phyloP scores from a whole-genome alignment of 2,797 vertebrate genomes.

The Scomberomorus guttatus region DNA sequence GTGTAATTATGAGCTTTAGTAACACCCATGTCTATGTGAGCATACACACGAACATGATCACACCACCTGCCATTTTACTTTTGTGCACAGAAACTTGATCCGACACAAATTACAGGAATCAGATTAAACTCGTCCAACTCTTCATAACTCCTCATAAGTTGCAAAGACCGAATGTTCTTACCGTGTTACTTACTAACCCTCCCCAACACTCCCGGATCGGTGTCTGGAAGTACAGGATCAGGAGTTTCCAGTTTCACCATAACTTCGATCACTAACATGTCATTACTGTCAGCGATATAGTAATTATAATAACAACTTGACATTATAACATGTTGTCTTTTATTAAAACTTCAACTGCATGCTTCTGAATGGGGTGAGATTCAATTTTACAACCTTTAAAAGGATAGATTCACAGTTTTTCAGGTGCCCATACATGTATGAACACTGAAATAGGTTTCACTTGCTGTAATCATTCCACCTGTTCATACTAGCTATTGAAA shows the following conservation, averaged over 20 bases:
- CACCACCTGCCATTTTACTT: conserved; percentile 68
- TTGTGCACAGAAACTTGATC: conserved; percentile 54
- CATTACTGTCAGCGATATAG: conserved; percentile 18
- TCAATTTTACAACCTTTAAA: not conserved
- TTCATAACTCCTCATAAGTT: conserved; percentile 32
- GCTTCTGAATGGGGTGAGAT: not conserved
- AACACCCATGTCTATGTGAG: conserved; percentile 60
- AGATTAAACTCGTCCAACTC: conserved; percentile 57
- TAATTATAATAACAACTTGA: not conserved
- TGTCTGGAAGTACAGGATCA: not conserved
- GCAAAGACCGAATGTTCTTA: conserved; percentile 33
- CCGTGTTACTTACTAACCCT: conserved; percentile 19
- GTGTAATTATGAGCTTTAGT: conserved; percentile 73
- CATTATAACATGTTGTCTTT: not conserved
- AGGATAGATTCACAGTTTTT: not conserved
- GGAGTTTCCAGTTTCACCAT: conserved; percentile 29
- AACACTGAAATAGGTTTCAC: not conserved
- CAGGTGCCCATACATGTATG: not conserved
- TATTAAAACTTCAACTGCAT: not conserved
- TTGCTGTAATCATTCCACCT: not conserved
- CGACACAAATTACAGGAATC: conserved; percentile 38
- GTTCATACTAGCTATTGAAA: not conserved
- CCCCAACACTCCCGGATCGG: not conserved
- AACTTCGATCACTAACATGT: conserved; percentile 8
- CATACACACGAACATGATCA: conserved; percentile 54